These are phyloP conservation scores for Oryzias dopingdopingensis DNA, from an alignment of 2,797 vertebrate genomes.

Conservation along the genomic window DNA sequence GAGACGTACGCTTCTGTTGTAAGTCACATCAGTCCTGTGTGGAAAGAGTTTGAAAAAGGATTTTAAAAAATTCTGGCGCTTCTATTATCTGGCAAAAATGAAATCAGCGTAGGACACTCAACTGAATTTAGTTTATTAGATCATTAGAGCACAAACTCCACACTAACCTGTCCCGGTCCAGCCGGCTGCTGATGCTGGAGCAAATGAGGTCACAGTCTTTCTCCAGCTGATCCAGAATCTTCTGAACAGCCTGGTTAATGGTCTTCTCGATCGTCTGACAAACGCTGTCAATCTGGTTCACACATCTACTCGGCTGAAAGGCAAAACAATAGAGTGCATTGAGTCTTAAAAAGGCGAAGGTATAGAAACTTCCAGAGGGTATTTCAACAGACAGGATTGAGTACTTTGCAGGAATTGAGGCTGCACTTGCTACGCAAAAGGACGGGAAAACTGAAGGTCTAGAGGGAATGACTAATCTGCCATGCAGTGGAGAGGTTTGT, in stretches of 20 bases:
- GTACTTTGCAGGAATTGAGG: slow-evolving; percentile 38
- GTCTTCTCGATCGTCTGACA: slow-evolving; percentile 83
- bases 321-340: slow-evolving; percentile 11
- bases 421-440: slow-evolving; percentile 38
- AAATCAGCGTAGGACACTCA: background rate
- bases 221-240: slow-evolving; percentile 82
- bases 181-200: slow-evolving; percentile 68
- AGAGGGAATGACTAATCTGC: slow-evolving; percentile 43
- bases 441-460: slow-evolving; percentile 29
- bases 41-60: slow-evolving; percentile 15
- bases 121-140: slow-evolving; percentile 7
- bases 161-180: slow-evolving; percentile 75
- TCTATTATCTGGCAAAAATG: slow-evolving; percentile 3
- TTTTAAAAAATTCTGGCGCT: slow-evolving; percentile 8
- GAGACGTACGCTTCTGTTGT: slow-evolving; percentile 70
- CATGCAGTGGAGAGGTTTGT: slow-evolving; percentile 7
- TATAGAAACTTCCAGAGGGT: slow-evolving; percentile 21
- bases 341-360: background rate
- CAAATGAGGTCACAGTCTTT: slow-evolving; percentile 79
- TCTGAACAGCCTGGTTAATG: slow-evolving; percentile 83
- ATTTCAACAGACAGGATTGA: slow-evolving; percentile 35
- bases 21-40: slow-evolving; percentile 64
- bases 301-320: slow-evolving; percentile 76
- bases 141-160: background rate
- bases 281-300: slow-evolving; percentile 81